phyloP scores from a whole-genome alignment of 2,113 vertebrate genomes.

The Lates calcarifer region DNA sequence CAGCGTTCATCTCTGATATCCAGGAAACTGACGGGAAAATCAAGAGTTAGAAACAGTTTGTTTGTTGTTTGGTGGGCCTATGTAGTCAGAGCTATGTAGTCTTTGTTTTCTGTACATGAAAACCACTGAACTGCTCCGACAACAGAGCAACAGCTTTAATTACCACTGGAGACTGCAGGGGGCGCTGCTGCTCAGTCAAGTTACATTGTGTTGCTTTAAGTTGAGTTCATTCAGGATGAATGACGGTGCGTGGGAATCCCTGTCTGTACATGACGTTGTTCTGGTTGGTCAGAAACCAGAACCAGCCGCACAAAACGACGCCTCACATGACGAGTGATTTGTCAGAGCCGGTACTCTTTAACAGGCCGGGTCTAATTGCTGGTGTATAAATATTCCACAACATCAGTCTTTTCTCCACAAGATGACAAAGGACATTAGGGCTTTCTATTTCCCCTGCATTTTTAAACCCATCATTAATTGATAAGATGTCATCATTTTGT shows the following conservation, averaged over 20 bases:
- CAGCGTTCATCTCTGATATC: too few species aligned
- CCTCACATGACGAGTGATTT: constrained; percentile 12
- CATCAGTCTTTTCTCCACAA: constrained; percentile 49
- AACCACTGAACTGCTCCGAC: too few species aligned
- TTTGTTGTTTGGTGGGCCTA: too few species aligned
- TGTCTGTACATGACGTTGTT: background rate
- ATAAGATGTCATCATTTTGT: constrained; percentile 76
- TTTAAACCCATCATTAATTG: constrained; percentile 77
- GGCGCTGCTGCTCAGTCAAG: too few species aligned
- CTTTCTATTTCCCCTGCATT: constrained; percentile 73
- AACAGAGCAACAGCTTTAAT: too few species aligned
- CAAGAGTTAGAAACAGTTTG: too few species aligned
- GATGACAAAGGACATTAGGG: constrained; percentile 71
- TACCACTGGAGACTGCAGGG: too few species aligned
- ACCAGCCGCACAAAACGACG: constrained; percentile 12
- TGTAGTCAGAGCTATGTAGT: too few species aligned
- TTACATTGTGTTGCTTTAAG: too few species aligned
- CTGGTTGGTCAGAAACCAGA: background rate
- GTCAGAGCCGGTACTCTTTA: constrained; percentile 28
- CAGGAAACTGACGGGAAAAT: too few species aligned
- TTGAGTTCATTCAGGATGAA: background rate
- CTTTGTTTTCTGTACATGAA: too few species aligned
- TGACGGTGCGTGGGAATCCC: background rate
- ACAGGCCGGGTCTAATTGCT: constrained; percentile 52
- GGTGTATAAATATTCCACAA: constrained; percentile 70